phyloP scores from a whole-genome alignment of 1,140 invertebrate species.

The Drosophila santomea region DNA sequence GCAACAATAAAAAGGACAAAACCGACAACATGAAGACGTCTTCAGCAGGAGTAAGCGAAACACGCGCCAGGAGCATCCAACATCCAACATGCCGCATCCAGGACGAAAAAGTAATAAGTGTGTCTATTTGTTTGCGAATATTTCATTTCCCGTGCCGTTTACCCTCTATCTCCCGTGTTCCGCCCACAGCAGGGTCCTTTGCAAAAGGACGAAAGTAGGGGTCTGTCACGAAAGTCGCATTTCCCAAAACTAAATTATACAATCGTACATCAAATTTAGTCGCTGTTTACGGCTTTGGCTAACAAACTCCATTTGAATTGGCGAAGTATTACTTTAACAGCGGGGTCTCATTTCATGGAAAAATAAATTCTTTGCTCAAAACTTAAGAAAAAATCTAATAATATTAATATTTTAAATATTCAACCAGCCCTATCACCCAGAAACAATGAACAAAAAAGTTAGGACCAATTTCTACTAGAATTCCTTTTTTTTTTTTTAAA shows the following conservation, averaged over 20 bases:
- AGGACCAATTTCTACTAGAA: too few relatives aligned
- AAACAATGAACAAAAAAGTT: too few relatives aligned
- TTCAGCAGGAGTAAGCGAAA: constrained; percentile 67
- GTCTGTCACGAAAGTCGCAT: constrained; percentile 38
- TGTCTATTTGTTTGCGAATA: constrained; percentile 82
- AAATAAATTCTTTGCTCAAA: background rate
- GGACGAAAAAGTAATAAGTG: constrained; percentile 80
- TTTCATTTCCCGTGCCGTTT: constrained; percentile 77
- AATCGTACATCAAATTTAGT: constrained; percentile 43
- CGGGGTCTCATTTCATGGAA: background rate
- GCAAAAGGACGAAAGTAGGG: constrained; percentile 25
- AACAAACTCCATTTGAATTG: constrained; percentile 23
- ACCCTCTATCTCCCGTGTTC: constrained; percentile 14
- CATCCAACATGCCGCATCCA: constrained; percentile 62
- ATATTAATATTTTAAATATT: background rate
- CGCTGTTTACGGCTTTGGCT: constrained; percentile 9
- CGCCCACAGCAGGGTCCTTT: constrained; percentile 19
- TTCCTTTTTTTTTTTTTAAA: too few relatives aligned
- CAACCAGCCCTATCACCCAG: too few relatives aligned
- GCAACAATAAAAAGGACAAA: constrained; percentile 72
- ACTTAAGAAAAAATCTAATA: background rate
- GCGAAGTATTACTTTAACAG: constrained; percentile 18
- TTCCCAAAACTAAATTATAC: constrained; percentile 36
- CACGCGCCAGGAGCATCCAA: constrained; percentile 76
- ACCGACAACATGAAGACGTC: constrained; percentile 74